Evolutionary conservation across 2,888 invertebrate species (phyloP), one percentile per base, ranked within the genome.

Genomic region (Xestia rhomboidea): DNA sequence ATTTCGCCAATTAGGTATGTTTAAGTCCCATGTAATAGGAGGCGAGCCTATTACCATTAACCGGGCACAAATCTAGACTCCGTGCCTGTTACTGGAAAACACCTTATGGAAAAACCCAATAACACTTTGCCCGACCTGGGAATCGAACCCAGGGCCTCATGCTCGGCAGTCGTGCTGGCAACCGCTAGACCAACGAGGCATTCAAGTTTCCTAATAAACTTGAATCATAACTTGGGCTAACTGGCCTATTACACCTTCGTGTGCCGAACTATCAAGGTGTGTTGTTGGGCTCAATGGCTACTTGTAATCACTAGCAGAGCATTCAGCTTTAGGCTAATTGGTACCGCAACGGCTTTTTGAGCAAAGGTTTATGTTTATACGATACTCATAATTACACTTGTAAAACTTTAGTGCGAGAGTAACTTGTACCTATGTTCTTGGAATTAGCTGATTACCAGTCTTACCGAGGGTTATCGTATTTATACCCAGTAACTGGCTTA

Each of bases 351-450:
- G 72, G 34, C 54, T 66, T 60, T 83, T 68, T 60, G 24, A 73
- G 62, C n/a, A 44, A 68, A 73, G 75, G 69, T 83, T 83, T 79
- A 84, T 51, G 86, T 60, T 68, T 82, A 75, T 69, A n/a, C 38
- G 68, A 72, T 69, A 74, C 72, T 73, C 86, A 62, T 69, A 76
- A 76, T 68, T 73, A 81, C 8, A 27, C 67, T 76, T 71, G 63
- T 83, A 72, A 85, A 82, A 85, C 74, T 82, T 82, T 57, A 74
- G 66, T 77, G 41, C 7, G 15, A 30, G 44, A n/a, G 46, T 44
- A 74, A 49, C 41, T 84, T 71, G 51, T 70, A 67, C n/a, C n/a
- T 30, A 24, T 41, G 38, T 68, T 46, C n/a, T 73, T 73, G 27
- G 24, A 30, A 27, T 46, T 18, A 54, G 21, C 18, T 44, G 64